Conservation (phyloP, 92 coral and sea anemone genomes). For the Umimayanthus kanabou region DNA sequence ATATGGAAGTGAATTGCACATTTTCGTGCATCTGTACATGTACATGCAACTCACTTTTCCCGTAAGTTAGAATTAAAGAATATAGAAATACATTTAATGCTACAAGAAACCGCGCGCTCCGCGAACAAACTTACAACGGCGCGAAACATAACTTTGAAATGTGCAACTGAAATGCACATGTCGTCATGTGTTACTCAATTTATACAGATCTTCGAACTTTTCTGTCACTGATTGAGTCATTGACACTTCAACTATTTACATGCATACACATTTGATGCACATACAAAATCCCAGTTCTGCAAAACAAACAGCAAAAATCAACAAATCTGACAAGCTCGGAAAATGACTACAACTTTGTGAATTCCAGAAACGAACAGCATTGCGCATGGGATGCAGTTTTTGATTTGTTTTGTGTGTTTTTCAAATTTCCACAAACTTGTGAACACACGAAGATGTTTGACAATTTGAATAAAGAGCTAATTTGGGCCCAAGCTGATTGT, state of each 20-base stretch:
- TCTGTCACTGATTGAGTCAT: no score
- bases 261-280: background rate
- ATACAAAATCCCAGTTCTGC: background rate
- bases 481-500: background rate
- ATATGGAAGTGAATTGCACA: no score
- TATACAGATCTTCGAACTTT: no score
- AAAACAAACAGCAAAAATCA: background rate
- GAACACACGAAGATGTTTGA: conserved; percentile 1
- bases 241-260: background rate
- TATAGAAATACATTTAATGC: no score
- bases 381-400: background rate
- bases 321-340: background rate
- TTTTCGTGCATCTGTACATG: no score
- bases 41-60: no score
- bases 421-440: background rate
- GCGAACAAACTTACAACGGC: no score
- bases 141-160: no score
- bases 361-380: background rate
- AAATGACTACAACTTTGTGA: conserved; percentile 17
- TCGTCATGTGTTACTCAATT: no score
- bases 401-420: conserved; percentile 2
- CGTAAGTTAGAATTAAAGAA: no score
- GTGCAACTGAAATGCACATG: no score
- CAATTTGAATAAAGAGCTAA: background rate
- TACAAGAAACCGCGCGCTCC: no score